phyloP scores from a whole-genome alignment of 2,797 vertebrate species.

The Poecile montanus region DNA sequence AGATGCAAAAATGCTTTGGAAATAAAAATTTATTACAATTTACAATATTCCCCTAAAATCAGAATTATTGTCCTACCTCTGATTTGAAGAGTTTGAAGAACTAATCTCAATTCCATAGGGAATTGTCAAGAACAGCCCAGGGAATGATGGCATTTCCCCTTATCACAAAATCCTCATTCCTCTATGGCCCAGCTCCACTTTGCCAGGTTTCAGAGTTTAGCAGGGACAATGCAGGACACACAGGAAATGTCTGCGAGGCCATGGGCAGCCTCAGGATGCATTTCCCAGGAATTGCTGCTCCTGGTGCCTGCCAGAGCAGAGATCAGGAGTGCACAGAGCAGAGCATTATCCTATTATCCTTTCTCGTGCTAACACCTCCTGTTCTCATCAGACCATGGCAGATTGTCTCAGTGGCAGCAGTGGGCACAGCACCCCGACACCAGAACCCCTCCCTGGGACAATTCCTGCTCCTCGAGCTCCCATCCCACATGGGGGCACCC shows the following conservation, averaged over 20 bases:
- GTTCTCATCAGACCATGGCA: neutral
- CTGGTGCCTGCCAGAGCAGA: neutral
- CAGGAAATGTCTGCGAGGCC: neutral
- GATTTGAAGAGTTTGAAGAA: neutral
- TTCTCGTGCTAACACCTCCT: neutral
- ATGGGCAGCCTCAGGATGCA: too few relatives aligned
- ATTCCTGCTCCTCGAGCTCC: neutral
- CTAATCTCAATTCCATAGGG: neutral
- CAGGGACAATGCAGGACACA: accelerated
- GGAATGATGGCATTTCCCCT: neutral
- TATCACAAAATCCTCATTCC: too few relatives aligned
- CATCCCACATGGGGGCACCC: neutral
- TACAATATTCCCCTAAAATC: neutral
- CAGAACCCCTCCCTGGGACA: neutral
- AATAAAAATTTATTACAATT: neutral
- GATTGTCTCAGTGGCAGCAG: neutral
- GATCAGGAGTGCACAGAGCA: accelerated
- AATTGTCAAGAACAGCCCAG: neutral
- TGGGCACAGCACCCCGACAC: accelerated
- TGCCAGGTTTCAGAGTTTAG: neutral
- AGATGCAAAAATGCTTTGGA: neutral
- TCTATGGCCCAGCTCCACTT: neutral
- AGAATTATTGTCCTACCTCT: neutral
- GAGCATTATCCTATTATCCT: neutral
- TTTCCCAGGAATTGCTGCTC: neutral